A percentile compares a stretch with the other conserved stretches of the same genome.
phyloP scores from a whole-genome alignment of 2,113 vertebrate genomes.

The Rattus rattus region DNA sequence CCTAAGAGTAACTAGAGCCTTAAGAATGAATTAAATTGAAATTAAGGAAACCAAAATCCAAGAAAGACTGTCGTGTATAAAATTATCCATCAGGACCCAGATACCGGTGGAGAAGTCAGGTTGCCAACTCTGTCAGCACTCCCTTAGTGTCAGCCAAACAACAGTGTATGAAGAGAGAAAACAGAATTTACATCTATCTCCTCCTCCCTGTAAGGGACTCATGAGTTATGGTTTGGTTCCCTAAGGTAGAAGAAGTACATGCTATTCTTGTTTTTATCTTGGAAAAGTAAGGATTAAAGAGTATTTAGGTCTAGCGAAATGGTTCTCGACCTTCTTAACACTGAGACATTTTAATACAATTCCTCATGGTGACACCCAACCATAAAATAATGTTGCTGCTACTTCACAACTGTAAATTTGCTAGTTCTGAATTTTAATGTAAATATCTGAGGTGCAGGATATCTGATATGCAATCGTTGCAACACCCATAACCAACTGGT shows the following conservation, averaged over 20 bases:
- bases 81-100: background rate
- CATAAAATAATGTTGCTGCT: no score
- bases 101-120: constrained; percentile 4
- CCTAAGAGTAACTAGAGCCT: background rate
- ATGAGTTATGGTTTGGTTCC: constrained; percentile 43
- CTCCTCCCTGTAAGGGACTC: constrained; percentile 5
- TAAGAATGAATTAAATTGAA: constrained; percentile 21
- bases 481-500: background rate
- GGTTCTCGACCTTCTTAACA: background rate
- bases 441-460: background rate
- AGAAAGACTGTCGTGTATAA: background rate
- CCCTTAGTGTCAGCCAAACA: constrained; percentile 24
- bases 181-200: background rate
- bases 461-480: background rate
- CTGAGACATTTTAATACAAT: background rate
- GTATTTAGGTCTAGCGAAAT: background rate
- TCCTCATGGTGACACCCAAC: background rate
- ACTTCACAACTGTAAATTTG: background rate
- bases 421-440: background rate
- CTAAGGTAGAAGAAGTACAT: background rate
- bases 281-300: background rate
- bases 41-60: constrained; percentile 2
- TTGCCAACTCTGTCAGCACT: background rate
- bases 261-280: background rate
- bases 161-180: constrained; percentile 27